Conservation (phyloP, 2,113 vertebrate species). For the Ammodytes dubius region DNA sequence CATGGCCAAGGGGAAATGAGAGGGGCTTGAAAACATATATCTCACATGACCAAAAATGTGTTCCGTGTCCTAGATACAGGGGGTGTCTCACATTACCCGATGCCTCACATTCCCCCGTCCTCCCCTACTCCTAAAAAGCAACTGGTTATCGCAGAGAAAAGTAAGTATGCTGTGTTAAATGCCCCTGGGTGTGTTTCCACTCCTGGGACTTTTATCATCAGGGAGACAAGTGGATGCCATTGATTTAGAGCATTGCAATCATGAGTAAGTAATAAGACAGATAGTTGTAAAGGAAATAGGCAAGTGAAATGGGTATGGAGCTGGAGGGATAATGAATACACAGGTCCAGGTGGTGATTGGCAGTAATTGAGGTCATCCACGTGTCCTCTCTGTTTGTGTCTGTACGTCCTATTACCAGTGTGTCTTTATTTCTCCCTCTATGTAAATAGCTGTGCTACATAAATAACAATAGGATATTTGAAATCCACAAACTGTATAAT, state of each 20-base stretch:
- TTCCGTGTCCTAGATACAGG: too few relatives aligned
- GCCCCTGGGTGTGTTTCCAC: constrained; percentile 28
- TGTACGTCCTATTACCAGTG: background rate
- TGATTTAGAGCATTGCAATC: constrained; percentile 41
- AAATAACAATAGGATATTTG: constrained; percentile 2
- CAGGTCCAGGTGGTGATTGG: constrained; percentile 5
- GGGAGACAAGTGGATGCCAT: constrained; percentile 32
- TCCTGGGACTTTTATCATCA: constrained; percentile 43
- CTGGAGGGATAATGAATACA: constrained; percentile 15
- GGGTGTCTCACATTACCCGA: too few relatives aligned
- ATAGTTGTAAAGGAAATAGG: background rate
- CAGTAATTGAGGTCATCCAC: constrained; percentile 29
- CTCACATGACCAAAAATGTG: too few relatives aligned
- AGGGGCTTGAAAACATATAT: too few relatives aligned
- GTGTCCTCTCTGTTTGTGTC: constrained; percentile 8
- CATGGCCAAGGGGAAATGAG: too few relatives aligned
- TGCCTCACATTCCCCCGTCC: too few relatives aligned
- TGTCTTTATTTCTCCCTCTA: background rate
- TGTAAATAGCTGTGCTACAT: background rate
- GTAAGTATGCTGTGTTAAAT: background rate
- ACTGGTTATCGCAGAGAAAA: constrained; percentile 18
- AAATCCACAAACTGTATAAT: constrained; percentile 4
- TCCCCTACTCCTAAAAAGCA: constrained; percentile 1
- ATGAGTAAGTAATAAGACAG: constrained; percentile 2
- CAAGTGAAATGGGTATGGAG: constrained; percentile 1